Conservation (phyloP, 2,888 invertebrate genomes). For the Periphyllus acericola region DNA sequence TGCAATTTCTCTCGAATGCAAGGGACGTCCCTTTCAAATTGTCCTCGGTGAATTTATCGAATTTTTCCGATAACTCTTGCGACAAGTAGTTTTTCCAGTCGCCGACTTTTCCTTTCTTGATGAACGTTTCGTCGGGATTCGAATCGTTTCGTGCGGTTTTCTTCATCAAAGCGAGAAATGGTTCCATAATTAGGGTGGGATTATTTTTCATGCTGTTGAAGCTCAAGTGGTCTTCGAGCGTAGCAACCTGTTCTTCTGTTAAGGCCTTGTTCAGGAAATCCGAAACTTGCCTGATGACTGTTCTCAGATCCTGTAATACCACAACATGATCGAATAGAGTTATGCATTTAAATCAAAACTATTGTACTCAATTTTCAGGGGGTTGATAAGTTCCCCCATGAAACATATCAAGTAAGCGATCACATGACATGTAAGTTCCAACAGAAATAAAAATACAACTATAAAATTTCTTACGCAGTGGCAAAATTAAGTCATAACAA, state of each 20-base stretch:
- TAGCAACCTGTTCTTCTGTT: slow-evolving; percentile 74
- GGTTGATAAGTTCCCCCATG: too few relatives aligned
- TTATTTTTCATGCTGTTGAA: slow-evolving; percentile 86
- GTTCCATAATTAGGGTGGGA: slow-evolving; percentile 79
- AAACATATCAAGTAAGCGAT: too few relatives aligned
- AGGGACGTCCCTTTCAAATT: slow-evolving; percentile 66
- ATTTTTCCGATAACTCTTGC: slow-evolving; percentile 66
- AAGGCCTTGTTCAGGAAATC: slow-evolving; percentile 76
- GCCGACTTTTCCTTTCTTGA: slow-evolving; percentile 75
- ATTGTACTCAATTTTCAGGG: too few relatives aligned
- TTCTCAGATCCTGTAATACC: slow-evolving; percentile 74
- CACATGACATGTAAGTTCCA: too few relatives aligned
- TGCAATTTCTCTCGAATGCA: slow-evolving; percentile 57
- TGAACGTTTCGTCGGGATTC: slow-evolving; percentile 73
- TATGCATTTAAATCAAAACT: too few relatives aligned
- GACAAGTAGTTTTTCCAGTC: slow-evolving; percentile 68
- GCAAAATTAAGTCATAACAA: too few relatives aligned
- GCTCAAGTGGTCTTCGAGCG: slow-evolving; percentile 79
- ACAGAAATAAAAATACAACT: too few relatives aligned
- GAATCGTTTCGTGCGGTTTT: slow-evolving; percentile 67
- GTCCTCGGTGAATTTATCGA: slow-evolving; percentile 67
- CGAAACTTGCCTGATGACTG: slow-evolving; percentile 77
- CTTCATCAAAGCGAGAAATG: slow-evolving; percentile 70
- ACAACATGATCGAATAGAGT: too few relatives aligned
- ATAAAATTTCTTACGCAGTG: too few relatives aligned